These are phyloP conservation scores for Drosophila bocki DNA, from an alignment of 1,140 invertebrate species.

Conservation along the genomic window DNA sequence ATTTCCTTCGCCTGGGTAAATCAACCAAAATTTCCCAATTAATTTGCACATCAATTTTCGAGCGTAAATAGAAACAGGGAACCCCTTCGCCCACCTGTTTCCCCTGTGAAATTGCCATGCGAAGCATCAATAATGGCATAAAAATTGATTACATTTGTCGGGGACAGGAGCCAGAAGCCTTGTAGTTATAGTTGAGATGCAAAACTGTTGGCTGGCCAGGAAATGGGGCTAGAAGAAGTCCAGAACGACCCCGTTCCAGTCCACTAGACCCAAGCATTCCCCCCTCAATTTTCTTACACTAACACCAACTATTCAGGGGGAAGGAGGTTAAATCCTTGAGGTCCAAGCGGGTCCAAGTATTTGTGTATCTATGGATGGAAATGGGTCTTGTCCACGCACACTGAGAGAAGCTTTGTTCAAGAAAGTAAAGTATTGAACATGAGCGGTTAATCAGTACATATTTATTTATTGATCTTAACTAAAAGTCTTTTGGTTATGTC, in stretches of 20 bases:
- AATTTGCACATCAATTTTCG: conserved; percentile 71
- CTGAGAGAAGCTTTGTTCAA: conserved; percentile 10
- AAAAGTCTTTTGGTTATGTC: neutral
- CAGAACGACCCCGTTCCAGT: conserved; percentile 16
- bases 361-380: conserved; percentile 40
- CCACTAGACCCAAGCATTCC: neutral
- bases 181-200: conserved; percentile 61
- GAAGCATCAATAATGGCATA: conserved; percentile 81
- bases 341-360: conserved; percentile 49
- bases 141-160: conserved; percentile 80
- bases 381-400: conserved; percentile 23
- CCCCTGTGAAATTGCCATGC: conserved; percentile 54
- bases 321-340: conserved; percentile 59
- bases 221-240: conserved; percentile 51
- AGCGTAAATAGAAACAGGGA: conserved; percentile 53
- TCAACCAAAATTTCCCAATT: conserved; percentile 75
- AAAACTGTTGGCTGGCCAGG: conserved; percentile 56
- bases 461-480: neutral
- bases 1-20: conserved; percentile 35
- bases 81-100: neutral
- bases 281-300: conserved; percentile 59
- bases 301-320: conserved; percentile 40
- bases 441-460: neutral
- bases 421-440: neutral
- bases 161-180: conserved; percentile 24